phyloP scores from a whole-genome alignment of 2,888 invertebrate species.

The Lordiphosa andalusiaca region DNA sequence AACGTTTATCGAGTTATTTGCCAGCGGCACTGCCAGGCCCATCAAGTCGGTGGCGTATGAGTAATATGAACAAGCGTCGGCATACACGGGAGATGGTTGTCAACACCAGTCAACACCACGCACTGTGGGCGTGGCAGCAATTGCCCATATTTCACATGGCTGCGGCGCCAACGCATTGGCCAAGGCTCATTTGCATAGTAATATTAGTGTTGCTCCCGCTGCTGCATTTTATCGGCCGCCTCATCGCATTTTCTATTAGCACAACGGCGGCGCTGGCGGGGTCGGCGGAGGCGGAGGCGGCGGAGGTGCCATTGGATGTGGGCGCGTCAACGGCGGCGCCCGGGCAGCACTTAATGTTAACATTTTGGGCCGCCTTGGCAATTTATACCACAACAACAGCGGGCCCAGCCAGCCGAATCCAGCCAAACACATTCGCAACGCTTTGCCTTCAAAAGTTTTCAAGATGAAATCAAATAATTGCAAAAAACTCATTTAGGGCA shows the following conservation, averaged over 20 bases:
- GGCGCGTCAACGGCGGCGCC: conserved; percentile 35
- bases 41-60: conserved; percentile 64
- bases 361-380: conserved; percentile 49
- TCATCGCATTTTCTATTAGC: conserved; percentile 75
- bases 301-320: too few relatives aligned
- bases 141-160: conserved; percentile 57
- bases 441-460: conserved; percentile 53
- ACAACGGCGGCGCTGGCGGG: neutral
- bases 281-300: too few relatives aligned
- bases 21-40: conserved; percentile 47
- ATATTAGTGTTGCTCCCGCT: conserved; percentile 49
- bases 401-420: conserved; percentile 6
- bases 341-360: conserved; percentile 65
- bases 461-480: conserved; percentile 76
- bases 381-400: conserved; percentile 23
- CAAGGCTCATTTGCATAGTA: conserved; percentile 73
- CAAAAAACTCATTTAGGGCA: conserved; percentile 74
- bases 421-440: conserved; percentile 37
- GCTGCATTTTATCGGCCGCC: conserved; percentile 53
- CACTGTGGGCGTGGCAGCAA: conserved; percentile 50
- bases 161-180: conserved; percentile 42
- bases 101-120: conserved; percentile 39
- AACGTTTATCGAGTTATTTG: conserved; percentile 78
- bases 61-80: conserved; percentile 62
- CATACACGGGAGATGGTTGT: conserved; percentile 60